Base-by-base conservation (phyloP, 2,888 invertebrate genomes). In the Oeneis ivallda region DNA sequence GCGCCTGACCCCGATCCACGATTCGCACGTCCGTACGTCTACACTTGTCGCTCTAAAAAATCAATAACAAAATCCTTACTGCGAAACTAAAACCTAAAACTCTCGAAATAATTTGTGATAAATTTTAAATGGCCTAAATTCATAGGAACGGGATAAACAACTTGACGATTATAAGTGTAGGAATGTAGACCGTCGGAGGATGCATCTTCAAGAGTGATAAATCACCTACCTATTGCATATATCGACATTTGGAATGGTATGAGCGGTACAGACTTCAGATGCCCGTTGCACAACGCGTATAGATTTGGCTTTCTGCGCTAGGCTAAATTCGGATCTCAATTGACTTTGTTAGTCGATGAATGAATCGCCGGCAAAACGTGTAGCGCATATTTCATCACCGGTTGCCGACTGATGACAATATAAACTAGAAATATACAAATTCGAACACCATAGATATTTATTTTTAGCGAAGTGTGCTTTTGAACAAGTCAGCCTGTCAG, bases 281-380 rank as follows among this genome's bases (percentile, higher is more conserved):
- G 70, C 64, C 69, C 66, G 68, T 74, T 74, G 74, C 71, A 76
- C 73, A 72, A 75, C 73, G 62, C 69, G 69, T 73, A 70, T 67
- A 72, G 66, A 67, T 74, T 76, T 77, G 84, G 82, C 82, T 81
- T 81, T 82, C 80, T 79, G 78, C 79, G 77, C 81, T 84, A 84
- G 78, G 80, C 84, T 85, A 86, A 85, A 87, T 86, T 84, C 75
- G 85, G 84, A 84, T 79, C 83, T 75, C 81, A 85, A 87, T 86
- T 85, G 84, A 86, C 84, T 86, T 84, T 87, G 85, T 82, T 84
- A 81, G 80, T 75, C 81, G 80, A 82, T 85, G 82, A 84, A 85
- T 84, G 82, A 81, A 84, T 79, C 74, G 79, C 79, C 80, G 72
- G 76, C 75, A 77, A 78, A 79, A 76, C 72, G 74, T 71, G 70